Evolutionary conservation across 2,113 vertebrate species (phyloP), one percentile per base, ranked within the genome.

Genomic region (Podilymbus podiceps): DNA sequence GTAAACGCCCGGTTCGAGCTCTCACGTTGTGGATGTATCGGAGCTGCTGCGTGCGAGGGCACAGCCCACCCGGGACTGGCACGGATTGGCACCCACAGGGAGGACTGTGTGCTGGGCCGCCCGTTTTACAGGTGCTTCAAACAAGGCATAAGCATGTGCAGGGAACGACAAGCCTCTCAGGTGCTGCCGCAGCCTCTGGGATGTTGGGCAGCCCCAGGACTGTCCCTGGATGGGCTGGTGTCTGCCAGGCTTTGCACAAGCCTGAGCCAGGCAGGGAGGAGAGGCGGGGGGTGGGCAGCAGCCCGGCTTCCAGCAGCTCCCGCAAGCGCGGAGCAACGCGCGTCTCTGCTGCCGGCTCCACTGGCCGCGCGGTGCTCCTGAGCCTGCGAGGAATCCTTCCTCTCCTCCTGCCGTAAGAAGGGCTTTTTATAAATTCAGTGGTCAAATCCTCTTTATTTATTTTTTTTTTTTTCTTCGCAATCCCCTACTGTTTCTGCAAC

Each of bases 1-100:
- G 73, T 11, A 12, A 52, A 18, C 22, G 5, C 18, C 18, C 1
- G 7, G 1, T 11, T 15, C 0, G 9, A 76, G 67, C 83, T 40
- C 66, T 1, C 6, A 1, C 49, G 16, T 12, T 27, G 24, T 3
- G 58, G 25, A 5, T 15, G 52, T 46, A 4, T 7, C 0, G 0
- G 9, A 22, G 56, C 50, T 42, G 27, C n/a, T 15, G 28, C 3
- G 7, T 1, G 78, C 0, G 33, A n/a, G 27, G 0, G 56, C 44
- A 8, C 42, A 35, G 77, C 69, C n/a, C 3, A 0, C 5, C 2
- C 0, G 1, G 55, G 42, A 4, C 52, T 1, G 42, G 35, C 42
- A 21, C 0, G 1, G 30, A 6, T 3, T 1, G 47, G 42, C 25
- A 44, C 1, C 1, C 6, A 1, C 8, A 12, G 27, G 6, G 33